Percentiles rank a stretch among this genome's conserved stretches.
These are phyloP conservation scores for Halocaridina rubra DNA, from an alignment of 2,888 invertebrate genomes.

Conservation along the genomic window DNA sequence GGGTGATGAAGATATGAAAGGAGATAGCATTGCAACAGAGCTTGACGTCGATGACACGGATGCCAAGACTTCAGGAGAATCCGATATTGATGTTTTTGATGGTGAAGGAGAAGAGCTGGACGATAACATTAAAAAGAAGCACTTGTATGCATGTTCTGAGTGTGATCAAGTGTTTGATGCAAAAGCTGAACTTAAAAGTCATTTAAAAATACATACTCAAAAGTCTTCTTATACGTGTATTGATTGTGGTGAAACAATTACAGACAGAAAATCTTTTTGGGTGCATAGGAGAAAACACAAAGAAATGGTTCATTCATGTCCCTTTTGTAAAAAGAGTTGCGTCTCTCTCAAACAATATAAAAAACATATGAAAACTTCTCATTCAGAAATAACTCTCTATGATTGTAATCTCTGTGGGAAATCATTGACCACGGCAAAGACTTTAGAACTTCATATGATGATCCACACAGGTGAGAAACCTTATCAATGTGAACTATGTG, in stretches of 20 bases:
- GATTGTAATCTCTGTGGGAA: constrained; percentile 62
- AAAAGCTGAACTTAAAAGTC: constrained; percentile 52
- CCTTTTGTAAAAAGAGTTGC: constrained; percentile 76
- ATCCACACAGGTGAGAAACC: constrained; percentile 76
- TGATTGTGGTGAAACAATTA: constrained; percentile 55
- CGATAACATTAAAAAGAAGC: constrained; percentile 25
- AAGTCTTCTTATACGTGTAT: constrained; percentile 50
- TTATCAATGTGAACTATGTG: constrained; percentile 79
- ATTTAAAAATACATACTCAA: constrained; percentile 52
- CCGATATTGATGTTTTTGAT: constrained; percentile 26
- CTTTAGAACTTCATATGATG: constrained; percentile 82
- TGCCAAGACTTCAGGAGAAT: neutral
- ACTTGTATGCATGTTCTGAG: constrained; percentile 50
- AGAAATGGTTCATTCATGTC: constrained; percentile 66
- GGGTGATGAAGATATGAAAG: neutral
- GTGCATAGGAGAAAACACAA: constrained; percentile 56
- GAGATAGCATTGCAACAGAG: constrained; percentile 2
- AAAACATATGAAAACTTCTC: constrained; percentile 83
- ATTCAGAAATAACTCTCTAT: constrained; percentile 71
- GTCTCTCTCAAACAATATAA: constrained; percentile 81
- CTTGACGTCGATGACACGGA: constrained; percentile 1
- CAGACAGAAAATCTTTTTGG: constrained; percentile 47
- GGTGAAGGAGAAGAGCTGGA: constrained; percentile 49
- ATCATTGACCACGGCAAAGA: constrained; percentile 73
- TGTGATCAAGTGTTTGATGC: constrained; percentile 54